Evolutionary conservation across 1,140 invertebrate species (phyloP).

Genomic region (Dufourea novaeangliae): DNA sequence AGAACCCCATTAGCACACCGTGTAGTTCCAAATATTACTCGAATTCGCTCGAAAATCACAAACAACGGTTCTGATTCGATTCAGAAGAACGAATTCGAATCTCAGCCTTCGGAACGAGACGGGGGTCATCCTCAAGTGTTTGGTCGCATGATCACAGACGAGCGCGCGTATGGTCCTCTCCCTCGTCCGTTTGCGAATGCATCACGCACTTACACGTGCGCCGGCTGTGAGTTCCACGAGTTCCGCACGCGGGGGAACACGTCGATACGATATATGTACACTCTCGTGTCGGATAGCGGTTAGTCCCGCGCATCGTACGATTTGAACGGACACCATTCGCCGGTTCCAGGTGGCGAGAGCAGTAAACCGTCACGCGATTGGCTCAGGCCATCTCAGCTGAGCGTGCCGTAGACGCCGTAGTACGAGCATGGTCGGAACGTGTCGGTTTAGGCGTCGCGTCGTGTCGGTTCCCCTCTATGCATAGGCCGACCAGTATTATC

Average conservation of each 20-base stretch:
- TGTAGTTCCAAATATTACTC: too few relatives aligned
- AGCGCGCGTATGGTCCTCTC: neutral
- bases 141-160: too few relatives aligned
- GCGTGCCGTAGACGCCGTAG: too few relatives aligned
- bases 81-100: too few relatives aligned
- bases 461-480: conserved; percentile 34
- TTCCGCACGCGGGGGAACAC: conserved; percentile 34
- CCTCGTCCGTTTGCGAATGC: neutral
- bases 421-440: conserved; percentile 21
- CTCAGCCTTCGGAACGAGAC: neutral
- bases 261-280: conserved; percentile 55
- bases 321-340: conserved; percentile 57
- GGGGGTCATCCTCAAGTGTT: too few relatives aligned
- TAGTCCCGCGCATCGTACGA: too few relatives aligned
- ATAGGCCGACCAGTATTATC: conserved; percentile 10
- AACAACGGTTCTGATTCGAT: too few relatives aligned
- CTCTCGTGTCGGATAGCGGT: conserved; percentile 6
- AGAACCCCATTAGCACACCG: too few relatives aligned
- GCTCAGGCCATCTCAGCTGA: conserved; percentile 75
- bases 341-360: conserved; percentile 76
- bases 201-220: conserved; percentile 1
- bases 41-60: too few relatives aligned
- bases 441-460: conserved; percentile 32
- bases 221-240: neutral
- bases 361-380: conserved; percentile 70